A percentile compares a stretch with the other conserved stretches of the same genome.
Evolutionary conservation across 2,888 invertebrate species (phyloP).

Genomic region (Cephus nigrinus): DNA sequence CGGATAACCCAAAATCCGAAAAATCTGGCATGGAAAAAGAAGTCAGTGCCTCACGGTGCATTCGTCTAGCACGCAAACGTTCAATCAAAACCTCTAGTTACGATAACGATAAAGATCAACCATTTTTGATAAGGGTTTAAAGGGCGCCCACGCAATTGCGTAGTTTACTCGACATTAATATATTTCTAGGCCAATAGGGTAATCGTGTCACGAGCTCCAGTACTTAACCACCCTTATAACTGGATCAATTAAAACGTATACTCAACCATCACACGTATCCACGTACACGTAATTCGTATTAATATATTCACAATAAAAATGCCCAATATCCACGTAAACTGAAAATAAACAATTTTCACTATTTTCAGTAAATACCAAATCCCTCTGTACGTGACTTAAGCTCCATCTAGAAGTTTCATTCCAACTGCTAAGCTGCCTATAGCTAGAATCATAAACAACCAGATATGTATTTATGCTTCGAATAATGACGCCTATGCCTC

Average conservation of each 20-base stretch:
- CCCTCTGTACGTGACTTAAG: not conserved
- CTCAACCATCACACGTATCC: not conserved
- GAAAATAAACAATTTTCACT: not conserved
- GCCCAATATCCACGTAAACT: not conserved
- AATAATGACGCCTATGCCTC: not conserved
- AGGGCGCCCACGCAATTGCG: slow-evolving; percentile 48
- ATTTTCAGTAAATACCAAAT: not conserved
- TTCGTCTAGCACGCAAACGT: slow-evolving; percentile 42
- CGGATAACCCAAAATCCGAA: not conserved
- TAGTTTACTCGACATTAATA: slow-evolving; percentile 41
- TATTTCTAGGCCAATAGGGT: slow-evolving; percentile 21
- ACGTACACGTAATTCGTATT: not conserved
- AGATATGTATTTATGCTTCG: not conserved
- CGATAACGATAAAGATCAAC: slow-evolving; percentile 39
- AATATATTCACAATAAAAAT: not conserved
- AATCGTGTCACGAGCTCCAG: slow-evolving; percentile 16
- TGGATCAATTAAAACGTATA: not conserved
- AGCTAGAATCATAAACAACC: not conserved
- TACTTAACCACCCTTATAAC: not conserved
- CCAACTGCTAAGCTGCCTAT: not conserved
- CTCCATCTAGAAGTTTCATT: not conserved
- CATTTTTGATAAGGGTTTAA: slow-evolving; percentile 35
- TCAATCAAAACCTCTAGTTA: slow-evolving; percentile 40
- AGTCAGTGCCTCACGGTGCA: slow-evolving; percentile 26
- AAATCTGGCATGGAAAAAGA: not conserved